Base-by-base conservation (phyloP, 1,140 invertebrate species). In the Apolygus lucorum region DNA sequence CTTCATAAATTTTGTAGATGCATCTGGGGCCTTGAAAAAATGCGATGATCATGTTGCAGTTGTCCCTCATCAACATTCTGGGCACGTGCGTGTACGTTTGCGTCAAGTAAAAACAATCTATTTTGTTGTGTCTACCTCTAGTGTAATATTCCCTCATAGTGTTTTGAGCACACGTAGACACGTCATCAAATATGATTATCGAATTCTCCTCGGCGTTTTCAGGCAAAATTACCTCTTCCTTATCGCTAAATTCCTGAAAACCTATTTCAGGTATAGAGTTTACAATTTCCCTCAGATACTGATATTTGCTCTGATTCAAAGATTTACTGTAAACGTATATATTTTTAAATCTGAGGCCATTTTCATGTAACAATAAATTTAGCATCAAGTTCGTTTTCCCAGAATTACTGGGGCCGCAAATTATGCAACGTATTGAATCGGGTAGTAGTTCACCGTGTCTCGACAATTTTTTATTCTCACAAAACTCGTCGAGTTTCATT, bases 131-230 rank as follows among this genome's bases (percentile, higher is more conserved):
- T 63, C 77, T 63, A 1, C 76, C 76, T 75, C 78, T 79, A 70
- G 73, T 73, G 74, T 78, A 79, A 73, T 77, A 78, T 52, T 75
- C 74, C 68, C 72, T 68, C 24, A 79, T 75, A 52, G 74, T 74
- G 65, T 76, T 68, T 72, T 81, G 78, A 22, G 76, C 77, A 42
- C 79, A 76, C 72, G 75, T 78, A 2, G 74, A 71, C 1, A 79
- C 71, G 70, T 81, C 76, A 71, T 81, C 79, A 63, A 81, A 80
- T 52, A 79, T 78, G 67, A 79, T 68, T 78, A 75, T 34, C 13
- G 75, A 75, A 73, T 79, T 78, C 13, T 67, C 28, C 69, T 64
- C 63, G 2, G 75, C 74, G 26, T 78, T 66, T 2, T 72, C 26
- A 0, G 76, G 75, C 17, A 52, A 11, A 14, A 77, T 70, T 8